These are phyloP conservation scores for Netelia fuscicornis DNA, from an alignment of 2,888 invertebrate species.

Conservation along the genomic window DNA sequence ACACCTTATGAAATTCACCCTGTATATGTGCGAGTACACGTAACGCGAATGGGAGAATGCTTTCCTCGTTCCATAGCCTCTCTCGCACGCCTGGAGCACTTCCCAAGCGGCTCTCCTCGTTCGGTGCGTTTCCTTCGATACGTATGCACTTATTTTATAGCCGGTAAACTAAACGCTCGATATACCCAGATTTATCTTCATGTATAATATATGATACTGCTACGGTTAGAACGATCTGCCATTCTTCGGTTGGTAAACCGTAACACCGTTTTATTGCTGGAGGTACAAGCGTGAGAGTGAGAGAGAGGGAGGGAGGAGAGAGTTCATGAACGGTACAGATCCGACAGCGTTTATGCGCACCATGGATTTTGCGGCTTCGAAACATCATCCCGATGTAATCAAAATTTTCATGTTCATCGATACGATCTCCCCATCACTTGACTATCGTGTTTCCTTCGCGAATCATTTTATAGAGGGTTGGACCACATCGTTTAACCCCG, in stretches of 20 bases:
- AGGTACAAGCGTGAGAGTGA: neutral
- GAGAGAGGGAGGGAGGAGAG: neutral
- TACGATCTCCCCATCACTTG: neutral
- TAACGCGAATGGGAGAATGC: constrained; percentile 54
- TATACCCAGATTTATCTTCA: constrained; percentile 20
- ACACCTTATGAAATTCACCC: too few relatives aligned
- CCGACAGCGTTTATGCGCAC: too few relatives aligned
- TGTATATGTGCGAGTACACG: constrained; percentile 26
- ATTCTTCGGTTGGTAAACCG: constrained; percentile 21
- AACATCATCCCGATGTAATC: constrained; percentile 18
- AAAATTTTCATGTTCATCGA: constrained; percentile 12
- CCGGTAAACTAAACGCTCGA: constrained; percentile 60
- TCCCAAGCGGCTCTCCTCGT: neutral
- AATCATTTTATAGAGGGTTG: too few relatives aligned
- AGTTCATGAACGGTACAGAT: neutral
- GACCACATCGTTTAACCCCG: too few relatives aligned
- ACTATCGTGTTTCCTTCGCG: too few relatives aligned
- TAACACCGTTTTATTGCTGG: constrained; percentile 36
- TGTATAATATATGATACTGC: constrained; percentile 15
- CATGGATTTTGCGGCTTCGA: neutral
- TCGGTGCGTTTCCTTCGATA: neutral
- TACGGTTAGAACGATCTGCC: constrained; percentile 14
- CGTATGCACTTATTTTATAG: constrained; percentile 51
- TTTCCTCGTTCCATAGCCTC: constrained; percentile 10
- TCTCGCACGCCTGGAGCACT: constrained; percentile 2